phyloP scores from a whole-genome alignment of 1,140 invertebrate genomes.

The Diorhabda sublineata region DNA sequence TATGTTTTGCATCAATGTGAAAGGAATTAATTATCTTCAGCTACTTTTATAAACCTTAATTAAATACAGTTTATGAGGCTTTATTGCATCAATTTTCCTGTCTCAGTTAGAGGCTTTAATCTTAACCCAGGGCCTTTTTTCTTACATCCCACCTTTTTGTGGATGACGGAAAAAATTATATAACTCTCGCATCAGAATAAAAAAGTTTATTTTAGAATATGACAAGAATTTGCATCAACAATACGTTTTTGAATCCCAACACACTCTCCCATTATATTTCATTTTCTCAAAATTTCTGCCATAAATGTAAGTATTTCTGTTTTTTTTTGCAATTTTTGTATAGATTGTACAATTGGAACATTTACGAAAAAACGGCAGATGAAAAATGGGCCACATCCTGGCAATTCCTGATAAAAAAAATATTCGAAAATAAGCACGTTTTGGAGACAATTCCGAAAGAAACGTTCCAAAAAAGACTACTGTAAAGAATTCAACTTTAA shows the following conservation, averaged over 20 bases:
- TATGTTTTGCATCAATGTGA: constrained; percentile 26
- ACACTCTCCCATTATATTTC: constrained; percentile 36
- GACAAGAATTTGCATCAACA: constrained; percentile 9
- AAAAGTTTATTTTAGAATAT: constrained; percentile 16
- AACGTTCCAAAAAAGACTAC: too few species aligned
- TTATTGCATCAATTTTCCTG: constrained; percentile 26
- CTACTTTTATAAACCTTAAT: constrained; percentile 13
- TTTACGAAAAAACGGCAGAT: too few species aligned
- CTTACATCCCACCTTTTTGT: constrained; percentile 18
- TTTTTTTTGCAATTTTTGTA: background rate
- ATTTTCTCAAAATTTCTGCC: constrained; percentile 10
- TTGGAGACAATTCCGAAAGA: too few species aligned
- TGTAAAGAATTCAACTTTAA: too few species aligned
- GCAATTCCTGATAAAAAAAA: too few species aligned
- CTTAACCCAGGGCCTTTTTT: constrained; percentile 6
- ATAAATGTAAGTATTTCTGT: constrained; percentile 6
- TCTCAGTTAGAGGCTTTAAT: constrained; percentile 3
- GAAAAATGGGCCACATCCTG: too few species aligned
- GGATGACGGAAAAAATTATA: constrained; percentile 26
- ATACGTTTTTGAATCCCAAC: constrained; percentile 31
- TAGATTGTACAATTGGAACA: too few species aligned
- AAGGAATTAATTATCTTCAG: constrained; percentile 19
- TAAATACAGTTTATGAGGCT: constrained; percentile 15
- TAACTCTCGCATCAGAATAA: constrained; percentile 23
- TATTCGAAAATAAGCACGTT: too few species aligned